Base-by-base conservation (phyloP, 2,113 vertebrate genomes). In the Brachirus orientalis region DNA sequence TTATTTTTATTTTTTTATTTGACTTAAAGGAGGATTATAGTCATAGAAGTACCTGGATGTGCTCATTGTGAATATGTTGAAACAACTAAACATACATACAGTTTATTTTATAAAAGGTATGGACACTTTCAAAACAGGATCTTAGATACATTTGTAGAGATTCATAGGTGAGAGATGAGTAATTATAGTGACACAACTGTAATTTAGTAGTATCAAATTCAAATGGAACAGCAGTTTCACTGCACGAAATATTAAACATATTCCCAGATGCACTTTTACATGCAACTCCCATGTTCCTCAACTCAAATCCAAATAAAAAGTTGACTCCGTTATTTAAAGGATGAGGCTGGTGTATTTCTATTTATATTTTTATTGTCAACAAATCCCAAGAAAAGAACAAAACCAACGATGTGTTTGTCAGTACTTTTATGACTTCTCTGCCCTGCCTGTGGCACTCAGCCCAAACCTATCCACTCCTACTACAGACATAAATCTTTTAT, bases 151-250 rank as follows among this genome's bases (percentile, higher is more conserved):
- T n/a, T n/a, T n/a, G n/a, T n/a, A n/a, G n/a, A n/a, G n/a, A n/a
- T n/a, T n/a, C n/a, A n/a, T n/a, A n/a, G n/a, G n/a, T n/a, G n/a
- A n/a, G n/a, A n/a, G n/a, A n/a, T n/a, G n/a, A n/a, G n/a, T n/a
- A n/a, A n/a, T n/a, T 8, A 38, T 7, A 38, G 2, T 7, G 6
- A 38, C 6, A 48, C 51, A 59, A 13, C 2, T 46, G 17, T 3
- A 51, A 61, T 83, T 59, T 78, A 58, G 43, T 22, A 14, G 18
- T 33, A 12, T 18, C 36, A n/a, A 65, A 55, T 72, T 55, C 11
- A 72, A 56, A 50, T 19, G 1, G 63, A 63, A 14, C 38, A 54
- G 37, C 9, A 17, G 12, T 38, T 56, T 60, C 43, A 16, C 19
- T 43, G 14, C 14, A 53, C 28, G 14, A 20, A 40, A 35, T n/a